Evolutionary conservation across 1,140 invertebrate genomes (phyloP).

Genomic region (Papilio xuthus): DNA sequence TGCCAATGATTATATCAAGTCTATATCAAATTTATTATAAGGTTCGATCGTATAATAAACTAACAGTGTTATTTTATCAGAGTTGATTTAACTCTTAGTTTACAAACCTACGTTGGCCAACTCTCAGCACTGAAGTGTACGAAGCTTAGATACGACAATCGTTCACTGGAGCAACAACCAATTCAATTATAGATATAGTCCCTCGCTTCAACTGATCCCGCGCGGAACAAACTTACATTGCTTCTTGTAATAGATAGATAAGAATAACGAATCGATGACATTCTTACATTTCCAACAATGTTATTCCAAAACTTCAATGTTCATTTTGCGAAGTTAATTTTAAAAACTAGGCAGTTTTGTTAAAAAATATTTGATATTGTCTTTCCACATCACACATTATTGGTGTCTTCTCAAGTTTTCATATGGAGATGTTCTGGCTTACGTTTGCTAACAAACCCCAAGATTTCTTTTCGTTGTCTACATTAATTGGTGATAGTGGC

Average conservation of each 20-base stretch:
- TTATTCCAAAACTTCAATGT: not conserved
- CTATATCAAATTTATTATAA: not conserved
- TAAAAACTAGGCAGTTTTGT: too few species aligned
- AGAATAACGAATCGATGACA: not conserved
- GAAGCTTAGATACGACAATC: slow-evolving; percentile 6
- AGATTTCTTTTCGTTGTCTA: too few species aligned
- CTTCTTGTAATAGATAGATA: not conserved
- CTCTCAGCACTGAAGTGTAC: not conserved
- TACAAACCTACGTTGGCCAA: not conserved
- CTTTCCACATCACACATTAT: too few species aligned
- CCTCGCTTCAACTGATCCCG: not conserved
- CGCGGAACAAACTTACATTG: slow-evolving; percentile 6
- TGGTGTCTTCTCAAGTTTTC: too few species aligned
- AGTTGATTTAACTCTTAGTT: not conserved
- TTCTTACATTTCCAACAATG: not conserved
- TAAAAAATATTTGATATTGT: too few species aligned
- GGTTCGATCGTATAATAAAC: too few species aligned
- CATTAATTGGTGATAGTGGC: too few species aligned
- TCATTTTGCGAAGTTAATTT: too few species aligned
- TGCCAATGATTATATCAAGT: too few species aligned
- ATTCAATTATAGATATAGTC: slow-evolving; percentile 17
- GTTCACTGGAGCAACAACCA: not conserved
- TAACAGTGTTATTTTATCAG: not conserved
- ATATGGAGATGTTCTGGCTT: too few species aligned
- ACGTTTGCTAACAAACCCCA: too few species aligned